A percentile compares a stretch with the other conserved stretches of the same genome.
Evolutionary conservation across 2,888 invertebrate species (phyloP).

Genomic region (Oligia fasciuncula): DNA sequence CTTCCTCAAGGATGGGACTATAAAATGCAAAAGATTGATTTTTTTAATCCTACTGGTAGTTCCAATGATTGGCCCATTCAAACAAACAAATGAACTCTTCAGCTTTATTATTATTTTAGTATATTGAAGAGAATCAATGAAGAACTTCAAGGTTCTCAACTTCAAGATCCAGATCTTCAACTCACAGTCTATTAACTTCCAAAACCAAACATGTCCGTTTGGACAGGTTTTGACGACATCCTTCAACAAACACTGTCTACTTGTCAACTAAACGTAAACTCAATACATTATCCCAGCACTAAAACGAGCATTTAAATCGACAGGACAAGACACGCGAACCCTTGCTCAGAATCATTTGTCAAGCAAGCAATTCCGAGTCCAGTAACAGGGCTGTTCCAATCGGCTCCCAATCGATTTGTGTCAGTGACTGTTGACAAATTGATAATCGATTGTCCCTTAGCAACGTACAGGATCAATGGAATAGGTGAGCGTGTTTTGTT

Average conservation of each 20-base stretch:
- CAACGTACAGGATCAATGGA: slow-evolving; percentile 65
- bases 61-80: neutral
- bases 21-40: neutral
- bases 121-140: neutral
- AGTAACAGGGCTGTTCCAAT: slow-evolving; percentile 62
- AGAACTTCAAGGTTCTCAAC: neutral
- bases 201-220: neutral
- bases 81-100: neutral
- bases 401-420: slow-evolving; percentile 73
- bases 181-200: neutral
- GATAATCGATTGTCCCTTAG: slow-evolving; percentile 79
- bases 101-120: neutral
- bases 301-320: slow-evolving; percentile 44
- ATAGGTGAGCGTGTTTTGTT: slow-evolving; percentile 46
- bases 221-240: too few species aligned
- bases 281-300: slow-evolving; percentile 21
- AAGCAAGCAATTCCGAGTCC: slow-evolving; percentile 59
- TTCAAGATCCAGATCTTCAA: neutral
- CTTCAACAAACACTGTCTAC: slow-evolving; percentile 2
- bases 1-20: neutral
- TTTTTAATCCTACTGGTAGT: neutral
- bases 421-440: slow-evolving; percentile 76
- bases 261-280: slow-evolving; percentile 1
- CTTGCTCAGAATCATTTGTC: slow-evolving; percentile 65
- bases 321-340: slow-evolving; percentile 52